These are phyloP conservation scores for Miichthys miiuy DNA, from an alignment of 2,797 vertebrate species.

Conservation along the genomic window DNA sequence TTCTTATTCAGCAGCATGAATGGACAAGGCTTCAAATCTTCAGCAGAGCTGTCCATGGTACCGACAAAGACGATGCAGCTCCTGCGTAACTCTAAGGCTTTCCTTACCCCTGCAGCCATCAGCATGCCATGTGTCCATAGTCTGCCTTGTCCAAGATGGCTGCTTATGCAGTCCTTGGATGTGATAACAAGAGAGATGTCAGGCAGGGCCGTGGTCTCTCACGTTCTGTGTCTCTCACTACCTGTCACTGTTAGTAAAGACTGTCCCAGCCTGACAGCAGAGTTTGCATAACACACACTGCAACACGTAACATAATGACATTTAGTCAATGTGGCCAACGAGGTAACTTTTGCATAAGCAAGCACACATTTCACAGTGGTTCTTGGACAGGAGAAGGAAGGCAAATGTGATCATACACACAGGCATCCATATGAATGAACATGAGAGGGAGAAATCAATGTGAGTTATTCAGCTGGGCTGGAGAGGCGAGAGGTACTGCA, in stretches of 20 bases:
- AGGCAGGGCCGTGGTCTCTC: constrained; percentile 35
- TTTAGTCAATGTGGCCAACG: constrained; percentile 71
- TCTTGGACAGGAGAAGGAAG: constrained; percentile 29
- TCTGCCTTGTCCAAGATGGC: constrained; percentile 49
- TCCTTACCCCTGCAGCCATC: constrained; percentile 22
- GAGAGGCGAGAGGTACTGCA: constrained; percentile 46
- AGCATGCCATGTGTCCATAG: constrained; percentile 24
- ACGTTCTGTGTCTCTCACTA: constrained; percentile 49
- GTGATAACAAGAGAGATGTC: constrained; percentile 47
- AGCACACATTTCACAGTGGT: constrained; percentile 28
- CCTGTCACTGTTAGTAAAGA: constrained; percentile 66
- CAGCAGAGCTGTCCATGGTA: constrained; percentile 55
- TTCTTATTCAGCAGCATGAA: constrained; percentile 54
- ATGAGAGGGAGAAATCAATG: constrained; percentile 58
- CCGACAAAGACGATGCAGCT: constrained; percentile 46
- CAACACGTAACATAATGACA: constrained; percentile 66
- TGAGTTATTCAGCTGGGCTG: constrained; percentile 52
- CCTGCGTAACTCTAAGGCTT: constrained; percentile 37
- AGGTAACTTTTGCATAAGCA: constrained; percentile 59
- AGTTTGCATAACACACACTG: constrained; percentile 67
- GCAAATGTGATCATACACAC: constrained; percentile 33
- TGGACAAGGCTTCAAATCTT: constrained; percentile 43
- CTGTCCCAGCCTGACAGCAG: constrained; percentile 54
- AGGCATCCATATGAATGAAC: constrained; percentile 47
- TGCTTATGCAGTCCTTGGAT: constrained; percentile 41